These are phyloP conservation scores for Nyctalus aviator DNA, from an alignment of 2,797 vertebrate species.

Conservation along the genomic window DNA sequence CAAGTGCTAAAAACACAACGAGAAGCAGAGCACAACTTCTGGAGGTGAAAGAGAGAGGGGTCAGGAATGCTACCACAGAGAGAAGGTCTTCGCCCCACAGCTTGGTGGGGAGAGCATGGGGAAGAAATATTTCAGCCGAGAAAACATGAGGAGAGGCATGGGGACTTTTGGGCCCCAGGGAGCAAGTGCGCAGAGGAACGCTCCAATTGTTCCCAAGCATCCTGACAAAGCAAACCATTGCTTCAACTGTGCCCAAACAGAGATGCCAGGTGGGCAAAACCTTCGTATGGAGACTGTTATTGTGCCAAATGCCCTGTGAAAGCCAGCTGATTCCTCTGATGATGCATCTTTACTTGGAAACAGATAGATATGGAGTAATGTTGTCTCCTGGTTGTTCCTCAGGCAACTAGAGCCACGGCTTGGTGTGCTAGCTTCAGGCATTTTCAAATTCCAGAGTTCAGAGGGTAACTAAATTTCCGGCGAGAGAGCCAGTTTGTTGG, in stretches of 20 bases:
- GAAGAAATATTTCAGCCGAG: neutral
- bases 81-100: neutral
- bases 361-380: neutral
- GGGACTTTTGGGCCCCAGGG: neutral
- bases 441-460: conserved; percentile 53
- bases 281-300: neutral
- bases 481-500: conserved; percentile 58
- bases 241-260: neutral
- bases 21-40: neutral
- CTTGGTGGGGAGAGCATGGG: neutral
- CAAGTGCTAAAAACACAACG: neutral
- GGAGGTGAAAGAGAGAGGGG: neutral
- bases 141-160: neutral
- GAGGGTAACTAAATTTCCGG: conserved; percentile 30
- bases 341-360: neutral
- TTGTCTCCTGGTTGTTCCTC: neutral
- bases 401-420: neutral
- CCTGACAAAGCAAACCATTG: neutral
- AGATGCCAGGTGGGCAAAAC: neutral
- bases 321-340: neutral
- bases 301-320: neutral
- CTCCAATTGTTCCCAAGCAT: neutral
- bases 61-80: neutral
- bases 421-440: neutral
- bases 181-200: neutral